These are phyloP conservation scores for Styela plicata DNA, from an alignment of 23 tunicate genomes.

Conservation along the genomic window DNA sequence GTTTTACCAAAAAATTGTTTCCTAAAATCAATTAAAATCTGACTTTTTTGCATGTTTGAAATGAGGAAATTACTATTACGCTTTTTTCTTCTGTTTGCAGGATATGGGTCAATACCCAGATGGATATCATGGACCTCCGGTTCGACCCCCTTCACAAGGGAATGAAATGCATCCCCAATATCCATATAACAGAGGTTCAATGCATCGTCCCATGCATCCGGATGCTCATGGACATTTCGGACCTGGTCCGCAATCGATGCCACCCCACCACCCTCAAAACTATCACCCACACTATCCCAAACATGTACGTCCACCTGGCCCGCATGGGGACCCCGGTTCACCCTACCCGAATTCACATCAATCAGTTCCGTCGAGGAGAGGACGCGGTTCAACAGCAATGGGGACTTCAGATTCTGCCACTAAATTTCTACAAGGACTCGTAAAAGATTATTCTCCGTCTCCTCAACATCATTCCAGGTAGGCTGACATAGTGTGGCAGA, in stretches of 20 bases:
- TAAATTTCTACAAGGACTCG: conserved; percentile 7
- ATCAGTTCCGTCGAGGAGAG: not conserved
- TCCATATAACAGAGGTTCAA: conserved; percentile 9
- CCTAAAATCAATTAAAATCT: no score
- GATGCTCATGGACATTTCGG: not conserved
- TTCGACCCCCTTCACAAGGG: not conserved
- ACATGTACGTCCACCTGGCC: conserved; percentile 15
- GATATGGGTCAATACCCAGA: not conserved
- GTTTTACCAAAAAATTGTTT: no score
- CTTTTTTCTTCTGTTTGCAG: not conserved
- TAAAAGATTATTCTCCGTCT: not conserved
- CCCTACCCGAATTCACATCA: not conserved
- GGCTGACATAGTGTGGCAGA: no score
- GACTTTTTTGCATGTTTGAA: no score
- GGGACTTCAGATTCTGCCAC: conserved; percentile 1
- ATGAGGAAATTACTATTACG: not conserved
- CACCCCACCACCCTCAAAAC: conserved; percentile 11
- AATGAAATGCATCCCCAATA: not conserved
- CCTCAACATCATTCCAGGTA: not conserved
- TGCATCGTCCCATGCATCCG: not conserved
- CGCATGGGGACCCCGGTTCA: not conserved
- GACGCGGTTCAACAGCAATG: not conserved
- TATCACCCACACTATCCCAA: conserved; percentile 8
- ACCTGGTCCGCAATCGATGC: not conserved
- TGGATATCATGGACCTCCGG: not conserved